phyloP scores from a whole-genome alignment of 2,113 vertebrate genomes.

The Caloenas nicobarica region DNA sequence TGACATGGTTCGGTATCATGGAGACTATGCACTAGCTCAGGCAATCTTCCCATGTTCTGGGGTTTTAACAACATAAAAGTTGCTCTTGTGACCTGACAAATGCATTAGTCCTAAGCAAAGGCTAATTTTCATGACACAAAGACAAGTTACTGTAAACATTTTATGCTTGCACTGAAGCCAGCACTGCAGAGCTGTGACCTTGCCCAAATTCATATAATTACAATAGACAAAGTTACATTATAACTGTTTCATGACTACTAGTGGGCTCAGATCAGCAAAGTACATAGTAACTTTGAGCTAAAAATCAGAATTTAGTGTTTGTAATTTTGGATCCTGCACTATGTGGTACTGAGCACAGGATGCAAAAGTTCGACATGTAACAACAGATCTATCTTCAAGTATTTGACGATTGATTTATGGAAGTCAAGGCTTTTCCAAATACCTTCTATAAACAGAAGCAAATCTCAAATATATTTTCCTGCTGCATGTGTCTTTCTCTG shows the following conservation, averaged over 20 bases:
- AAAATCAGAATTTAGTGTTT: neutral
- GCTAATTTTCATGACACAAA: neutral
- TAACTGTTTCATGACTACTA: neutral
- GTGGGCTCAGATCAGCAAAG: neutral
- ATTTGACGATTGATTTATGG: neutral
- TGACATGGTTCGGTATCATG: neutral
- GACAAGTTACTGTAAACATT: neutral
- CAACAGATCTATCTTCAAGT: neutral
- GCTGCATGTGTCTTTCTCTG: neutral
- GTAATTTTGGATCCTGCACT: neutral
- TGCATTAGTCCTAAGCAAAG: neutral
- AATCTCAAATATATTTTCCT: neutral
- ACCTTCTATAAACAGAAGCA: neutral
- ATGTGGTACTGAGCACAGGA: neutral
- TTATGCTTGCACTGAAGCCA: neutral
- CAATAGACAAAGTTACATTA: neutral
- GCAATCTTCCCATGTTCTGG: neutral
- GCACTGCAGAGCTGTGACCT: neutral
- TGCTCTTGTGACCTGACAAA: neutral
- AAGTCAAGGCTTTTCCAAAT: neutral
- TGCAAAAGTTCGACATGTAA: neutral
- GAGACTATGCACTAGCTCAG: neutral
- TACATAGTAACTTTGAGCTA: neutral
- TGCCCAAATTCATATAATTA: neutral
- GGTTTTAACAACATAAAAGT: neutral